These are phyloP conservation scores for Panurus biarmicus DNA, from an alignment of 2,113 vertebrate genomes.

Conservation along the genomic window DNA sequence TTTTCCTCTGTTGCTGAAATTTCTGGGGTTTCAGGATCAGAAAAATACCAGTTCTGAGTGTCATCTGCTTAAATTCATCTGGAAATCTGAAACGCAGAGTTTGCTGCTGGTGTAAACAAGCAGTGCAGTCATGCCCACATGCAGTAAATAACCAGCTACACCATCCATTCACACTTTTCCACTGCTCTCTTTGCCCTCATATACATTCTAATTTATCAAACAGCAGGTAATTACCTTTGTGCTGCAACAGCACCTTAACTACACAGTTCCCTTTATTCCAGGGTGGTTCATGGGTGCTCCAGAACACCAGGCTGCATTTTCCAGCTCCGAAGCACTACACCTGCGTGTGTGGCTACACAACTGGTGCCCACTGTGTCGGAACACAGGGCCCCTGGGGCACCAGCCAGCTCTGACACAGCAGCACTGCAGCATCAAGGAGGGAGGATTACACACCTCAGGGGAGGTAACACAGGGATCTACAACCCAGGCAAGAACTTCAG, in stretches of 20 bases:
- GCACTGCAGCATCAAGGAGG: neutral
- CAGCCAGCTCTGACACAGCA: neutral
- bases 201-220: neutral
- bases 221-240: neutral
- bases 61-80: neutral
- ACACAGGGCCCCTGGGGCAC: accelerated
- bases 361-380: accelerated
- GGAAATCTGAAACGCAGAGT: neutral
- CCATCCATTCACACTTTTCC: neutral
- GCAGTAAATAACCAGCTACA: neutral
- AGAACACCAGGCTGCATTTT: neutral
- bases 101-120: neutral
- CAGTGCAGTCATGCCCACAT: neutral
- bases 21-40: neutral
- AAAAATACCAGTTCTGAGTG: neutral
- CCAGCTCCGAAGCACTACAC: neutral
- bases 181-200: neutral
- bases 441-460: neutral
- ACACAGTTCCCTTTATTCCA: neutral
- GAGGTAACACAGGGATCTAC: neutral
- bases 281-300: neutral
- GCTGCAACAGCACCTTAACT: neutral
- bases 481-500: neutral
- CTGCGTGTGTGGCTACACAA: neutral
- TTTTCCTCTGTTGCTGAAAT: neutral